phyloP scores from a whole-genome alignment of 2,888 invertebrate species.

The Cenopis cana region DNA sequence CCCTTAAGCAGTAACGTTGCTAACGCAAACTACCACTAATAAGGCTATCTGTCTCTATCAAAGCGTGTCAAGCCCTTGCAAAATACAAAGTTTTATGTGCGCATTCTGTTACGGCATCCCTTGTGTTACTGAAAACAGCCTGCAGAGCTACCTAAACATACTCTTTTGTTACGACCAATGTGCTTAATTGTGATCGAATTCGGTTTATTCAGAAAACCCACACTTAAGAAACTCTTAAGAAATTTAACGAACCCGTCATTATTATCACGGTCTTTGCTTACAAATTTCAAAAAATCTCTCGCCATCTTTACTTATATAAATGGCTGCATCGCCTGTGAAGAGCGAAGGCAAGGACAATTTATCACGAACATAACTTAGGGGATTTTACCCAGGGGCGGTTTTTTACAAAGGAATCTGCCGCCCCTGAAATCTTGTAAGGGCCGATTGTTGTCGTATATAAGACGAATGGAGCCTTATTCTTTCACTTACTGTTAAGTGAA shows the following conservation, averaged over 20 bases:
- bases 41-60: no score
- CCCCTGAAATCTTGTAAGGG: conserved; percentile 41
- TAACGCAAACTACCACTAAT: no score
- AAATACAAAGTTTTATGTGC: no score
- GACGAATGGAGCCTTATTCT: conserved; percentile 40
- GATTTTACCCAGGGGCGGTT: conserved; percentile 36
- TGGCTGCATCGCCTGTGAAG: conserved; percentile 34
- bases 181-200: background rate
- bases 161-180: no score
- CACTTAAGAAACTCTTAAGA: background rate
- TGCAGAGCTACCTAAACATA: no score
- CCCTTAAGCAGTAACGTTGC: no score
- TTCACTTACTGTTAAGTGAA: conserved; percentile 40
- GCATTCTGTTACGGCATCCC: no score
- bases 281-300: conserved; percentile 36
- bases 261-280: conserved; percentile 19
- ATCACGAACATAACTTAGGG: conserved; percentile 43
- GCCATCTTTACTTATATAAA: conserved; percentile 31
- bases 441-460: conserved; percentile 33
- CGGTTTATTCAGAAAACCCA: background rate
- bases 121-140: no score
- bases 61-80: no score
- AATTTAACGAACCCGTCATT: conserved; percentile 15
- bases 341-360: conserved; percentile 35
- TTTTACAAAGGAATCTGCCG: conserved; percentile 34